phyloP scores from a whole-genome alignment of 2,113 vertebrate genomes.

The Guaruba guarouba region DNA sequence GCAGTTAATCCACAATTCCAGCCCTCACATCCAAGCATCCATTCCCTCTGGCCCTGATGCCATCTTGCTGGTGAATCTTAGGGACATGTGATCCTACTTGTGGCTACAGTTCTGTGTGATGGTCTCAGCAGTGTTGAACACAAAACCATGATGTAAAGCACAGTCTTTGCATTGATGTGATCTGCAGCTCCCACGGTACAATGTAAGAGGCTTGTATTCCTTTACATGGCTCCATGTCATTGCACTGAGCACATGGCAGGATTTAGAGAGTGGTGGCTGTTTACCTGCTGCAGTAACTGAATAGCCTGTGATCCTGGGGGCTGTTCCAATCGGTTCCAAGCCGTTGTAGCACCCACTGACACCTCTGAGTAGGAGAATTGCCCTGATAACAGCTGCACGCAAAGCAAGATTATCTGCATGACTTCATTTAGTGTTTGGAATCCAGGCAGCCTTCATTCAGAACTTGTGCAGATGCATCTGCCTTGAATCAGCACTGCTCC shows the following conservation, averaged over 20 bases:
- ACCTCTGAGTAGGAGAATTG: neutral
- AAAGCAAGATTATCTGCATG: conserved; percentile 11
- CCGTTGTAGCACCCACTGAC: neutral
- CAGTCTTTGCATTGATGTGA: neutral
- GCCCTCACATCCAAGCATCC: neutral
- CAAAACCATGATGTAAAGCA: neutral
- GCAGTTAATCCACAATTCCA: neutral
- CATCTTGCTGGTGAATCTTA: neutral
- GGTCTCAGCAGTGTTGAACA: neutral
- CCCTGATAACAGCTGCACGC: conserved; percentile 57
- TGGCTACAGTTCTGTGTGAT: neutral
- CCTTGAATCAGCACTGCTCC: conserved; percentile 55
- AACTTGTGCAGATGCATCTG: conserved; percentile 21
- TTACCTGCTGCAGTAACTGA: neutral
- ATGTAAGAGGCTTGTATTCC: neutral
- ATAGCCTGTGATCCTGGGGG: fast-evolving
- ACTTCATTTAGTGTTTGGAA: conserved; percentile 33
- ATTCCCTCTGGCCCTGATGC: neutral
- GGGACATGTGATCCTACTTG: fast-evolving
- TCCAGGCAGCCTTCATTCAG: neutral
- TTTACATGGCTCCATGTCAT: neutral
- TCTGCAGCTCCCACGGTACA: neutral
- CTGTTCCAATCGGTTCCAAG: neutral
- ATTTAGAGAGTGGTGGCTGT: neutral
- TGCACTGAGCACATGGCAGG: neutral